These are phyloP conservation scores for Macropodus opercularis DNA, from an alignment of 2,797 vertebrate species.

Conservation along the genomic window DNA sequence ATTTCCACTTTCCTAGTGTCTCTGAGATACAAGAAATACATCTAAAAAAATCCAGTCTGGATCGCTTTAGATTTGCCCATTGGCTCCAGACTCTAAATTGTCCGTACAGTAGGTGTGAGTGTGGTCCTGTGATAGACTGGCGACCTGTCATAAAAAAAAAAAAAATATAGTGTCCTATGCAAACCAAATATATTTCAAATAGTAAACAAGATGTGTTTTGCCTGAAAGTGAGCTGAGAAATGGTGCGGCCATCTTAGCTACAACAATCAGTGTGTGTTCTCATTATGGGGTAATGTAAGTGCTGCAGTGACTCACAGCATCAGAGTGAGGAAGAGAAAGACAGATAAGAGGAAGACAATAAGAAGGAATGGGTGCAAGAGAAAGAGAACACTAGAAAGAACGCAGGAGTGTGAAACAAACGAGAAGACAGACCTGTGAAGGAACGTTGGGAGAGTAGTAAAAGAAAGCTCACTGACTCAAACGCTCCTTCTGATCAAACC, in stretches of 20 bases:
- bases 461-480: constrained; percentile 20
- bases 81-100: too few relatives aligned
- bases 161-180: background rate
- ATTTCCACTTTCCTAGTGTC: constrained; percentile 3
- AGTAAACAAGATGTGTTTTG: constrained; percentile 18
- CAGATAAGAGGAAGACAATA: constrained; percentile 45
- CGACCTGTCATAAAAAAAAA: background rate
- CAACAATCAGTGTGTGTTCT: constrained; percentile 51
- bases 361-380: constrained; percentile 21
- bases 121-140: too few relatives aligned
- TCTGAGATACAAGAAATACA: constrained; percentile 4
- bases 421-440: background rate
- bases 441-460: background rate
- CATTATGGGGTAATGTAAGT: constrained; percentile 35
- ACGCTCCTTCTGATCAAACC: constrained; percentile 16
- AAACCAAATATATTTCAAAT: background rate
- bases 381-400: constrained; percentile 30
- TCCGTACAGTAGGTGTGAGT: too few relatives aligned
- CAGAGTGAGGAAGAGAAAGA: constrained; percentile 13
- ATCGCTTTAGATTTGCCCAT: too few relatives aligned
- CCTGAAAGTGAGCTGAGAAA: constrained; percentile 23
- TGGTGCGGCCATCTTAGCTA: constrained; percentile 12
- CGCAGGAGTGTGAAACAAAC: constrained; percentile 14
- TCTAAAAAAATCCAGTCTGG: constrained; percentile 1
- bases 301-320: constrained; percentile 38